phyloP scores from a whole-genome alignment of 2,113 vertebrate genomes.

The Seriola dumerili region DNA sequence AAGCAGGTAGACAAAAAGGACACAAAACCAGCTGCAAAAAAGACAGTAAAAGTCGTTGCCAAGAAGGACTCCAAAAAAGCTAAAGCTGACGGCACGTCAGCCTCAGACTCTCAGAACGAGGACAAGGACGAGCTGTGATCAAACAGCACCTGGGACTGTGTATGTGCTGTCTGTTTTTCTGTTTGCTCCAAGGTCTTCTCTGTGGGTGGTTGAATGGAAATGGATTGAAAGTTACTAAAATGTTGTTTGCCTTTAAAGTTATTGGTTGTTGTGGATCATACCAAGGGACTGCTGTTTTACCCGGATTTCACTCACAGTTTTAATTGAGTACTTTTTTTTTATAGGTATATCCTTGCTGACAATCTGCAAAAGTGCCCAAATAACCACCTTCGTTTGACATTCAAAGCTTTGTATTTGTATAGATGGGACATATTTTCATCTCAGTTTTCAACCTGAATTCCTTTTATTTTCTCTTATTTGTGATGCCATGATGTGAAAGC shows the following conservation, averaged over 20 bases:
- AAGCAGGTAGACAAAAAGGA: conserved; percentile 65
- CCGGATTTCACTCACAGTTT: neutral
- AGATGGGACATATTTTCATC: neutral
- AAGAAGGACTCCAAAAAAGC: conserved; percentile 63
- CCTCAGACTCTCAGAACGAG: conserved; percentile 56
- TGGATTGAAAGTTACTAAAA: neutral
- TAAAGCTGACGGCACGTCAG: conserved; percentile 10
- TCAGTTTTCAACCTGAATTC: neutral
- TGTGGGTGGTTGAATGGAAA: conserved; percentile 34
- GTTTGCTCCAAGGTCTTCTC: conserved; percentile 18
- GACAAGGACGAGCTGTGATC: conserved; percentile 81
- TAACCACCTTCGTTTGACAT: neutral
- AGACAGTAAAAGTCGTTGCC: conserved; percentile 57
- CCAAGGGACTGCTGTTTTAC: neutral
- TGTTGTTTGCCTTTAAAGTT: neutral
- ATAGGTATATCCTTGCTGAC: neutral
- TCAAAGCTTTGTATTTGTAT: neutral
- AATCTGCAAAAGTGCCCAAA: conserved; percentile 12
- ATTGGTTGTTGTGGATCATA: neutral
- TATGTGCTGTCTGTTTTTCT: conserved; percentile 4
- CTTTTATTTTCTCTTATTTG: conserved; percentile 10
- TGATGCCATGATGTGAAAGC: conserved; percentile 1
- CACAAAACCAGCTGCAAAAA: conserved; percentile 64
- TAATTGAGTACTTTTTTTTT: neutral
- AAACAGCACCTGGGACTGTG: neutral